Evolutionary conservation across 2,113 vertebrate species (phyloP).

Genomic region (Plecotus auritus): DNA sequence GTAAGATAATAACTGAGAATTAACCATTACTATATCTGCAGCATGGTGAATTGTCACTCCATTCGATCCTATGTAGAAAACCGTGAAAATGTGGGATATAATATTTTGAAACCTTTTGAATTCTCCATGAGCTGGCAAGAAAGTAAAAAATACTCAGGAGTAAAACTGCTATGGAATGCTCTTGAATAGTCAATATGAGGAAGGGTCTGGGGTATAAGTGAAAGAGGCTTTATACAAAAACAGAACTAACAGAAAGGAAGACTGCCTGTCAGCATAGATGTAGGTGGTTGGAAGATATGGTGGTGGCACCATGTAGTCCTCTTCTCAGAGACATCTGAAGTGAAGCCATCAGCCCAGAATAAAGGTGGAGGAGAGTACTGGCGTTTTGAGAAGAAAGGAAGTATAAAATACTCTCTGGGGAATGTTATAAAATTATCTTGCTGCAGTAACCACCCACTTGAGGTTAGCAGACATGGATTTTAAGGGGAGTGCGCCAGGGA

Average conservation of each 20-base stretch:
- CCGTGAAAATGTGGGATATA: background rate
- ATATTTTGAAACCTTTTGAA: background rate
- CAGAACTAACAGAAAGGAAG: background rate
- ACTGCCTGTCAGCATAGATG: background rate
- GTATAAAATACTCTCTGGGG: background rate
- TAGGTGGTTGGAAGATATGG: background rate
- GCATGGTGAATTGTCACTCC: background rate
- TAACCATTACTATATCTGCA: background rate
- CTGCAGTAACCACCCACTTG: no score
- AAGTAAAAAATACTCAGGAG: background rate
- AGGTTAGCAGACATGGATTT: background rate
- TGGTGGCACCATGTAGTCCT: fast-evolving
- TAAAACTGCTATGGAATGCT: background rate
- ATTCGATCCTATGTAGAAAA: background rate
- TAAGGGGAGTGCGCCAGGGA: background rate
- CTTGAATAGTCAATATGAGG: background rate
- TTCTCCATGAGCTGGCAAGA: background rate
- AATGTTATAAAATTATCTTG: background rate
- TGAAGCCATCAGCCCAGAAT: background rate
- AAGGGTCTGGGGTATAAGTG: background rate
- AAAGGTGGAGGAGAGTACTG: background rate
- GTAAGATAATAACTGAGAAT: background rate
- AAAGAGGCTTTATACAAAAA: background rate
- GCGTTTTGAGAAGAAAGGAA: background rate
- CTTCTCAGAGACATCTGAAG: background rate